Conservation (phyloP, 2,888 invertebrate species). For the Desoria tigrina region DNA sequence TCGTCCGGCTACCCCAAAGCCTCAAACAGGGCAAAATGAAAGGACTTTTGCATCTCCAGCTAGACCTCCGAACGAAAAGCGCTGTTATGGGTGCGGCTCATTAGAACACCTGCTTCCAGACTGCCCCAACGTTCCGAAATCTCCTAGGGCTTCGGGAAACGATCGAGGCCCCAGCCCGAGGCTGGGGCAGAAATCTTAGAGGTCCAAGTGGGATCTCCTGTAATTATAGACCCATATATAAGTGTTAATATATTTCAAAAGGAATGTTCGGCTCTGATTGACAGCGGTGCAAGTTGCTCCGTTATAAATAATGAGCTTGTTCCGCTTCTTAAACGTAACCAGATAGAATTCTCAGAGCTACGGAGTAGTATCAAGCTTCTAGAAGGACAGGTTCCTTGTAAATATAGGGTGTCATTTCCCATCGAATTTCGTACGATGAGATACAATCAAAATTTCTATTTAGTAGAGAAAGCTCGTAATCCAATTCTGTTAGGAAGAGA, state of each 20-base stretch:
- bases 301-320: neutral
- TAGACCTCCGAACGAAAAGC: too few relatives aligned
- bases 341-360: neutral
- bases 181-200: too few relatives aligned
- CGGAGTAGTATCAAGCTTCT: too few relatives aligned
- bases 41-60: too few relatives aligned
- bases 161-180: too few relatives aligned
- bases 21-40: too few relatives aligned
- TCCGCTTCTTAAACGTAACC: neutral
- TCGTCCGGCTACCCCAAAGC: too few relatives aligned
- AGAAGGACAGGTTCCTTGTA: neutral
- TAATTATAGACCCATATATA: neutral
- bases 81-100: neutral
- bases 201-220: too few relatives aligned
- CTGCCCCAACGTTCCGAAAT: neutral
- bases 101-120: neutral
- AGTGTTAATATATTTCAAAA: neutral
- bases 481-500: conserved; percentile 2
- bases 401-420: neutral
- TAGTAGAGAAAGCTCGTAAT: neutral
- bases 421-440: neutral
- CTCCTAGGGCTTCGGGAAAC: neutral
- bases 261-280: neutral
- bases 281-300: neutral
- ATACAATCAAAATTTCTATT: neutral